phyloP scores from a whole-genome alignment of 1,140 invertebrate genomes.

The Habropoda laboriosa region DNA sequence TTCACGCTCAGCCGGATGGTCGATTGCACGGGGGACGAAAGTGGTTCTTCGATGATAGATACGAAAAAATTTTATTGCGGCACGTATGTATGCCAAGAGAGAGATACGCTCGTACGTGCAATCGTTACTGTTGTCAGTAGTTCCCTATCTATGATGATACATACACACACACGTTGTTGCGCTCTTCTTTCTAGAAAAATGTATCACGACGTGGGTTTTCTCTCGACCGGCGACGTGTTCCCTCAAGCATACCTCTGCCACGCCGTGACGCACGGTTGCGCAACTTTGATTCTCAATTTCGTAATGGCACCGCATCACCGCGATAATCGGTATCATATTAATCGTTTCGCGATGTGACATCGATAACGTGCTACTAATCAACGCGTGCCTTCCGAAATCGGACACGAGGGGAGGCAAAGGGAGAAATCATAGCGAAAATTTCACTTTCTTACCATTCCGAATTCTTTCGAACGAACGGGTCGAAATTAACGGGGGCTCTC shows the following conservation, averaged over 20 bases:
- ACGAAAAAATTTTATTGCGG: background rate
- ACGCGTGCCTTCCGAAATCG: too few relatives aligned
- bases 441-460: too few relatives aligned
- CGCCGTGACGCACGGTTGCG: conserved; percentile 43
- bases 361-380: conserved; percentile 15
- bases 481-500: too few relatives aligned
- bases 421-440: too few relatives aligned
- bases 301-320: conserved; percentile 40
- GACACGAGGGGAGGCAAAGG: too few relatives aligned
- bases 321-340: conserved; percentile 2
- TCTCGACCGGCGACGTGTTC: background rate
- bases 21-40: conserved; percentile 5
- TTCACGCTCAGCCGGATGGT: conserved; percentile 2
- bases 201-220: background rate
- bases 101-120: background rate
- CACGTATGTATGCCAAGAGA: too few relatives aligned
- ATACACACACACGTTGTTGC: background rate
- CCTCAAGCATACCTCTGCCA: background rate
- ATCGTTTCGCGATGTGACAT: background rate
- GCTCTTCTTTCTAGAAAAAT: background rate
- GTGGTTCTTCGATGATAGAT: background rate
- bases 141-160: background rate
- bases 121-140: background rate
- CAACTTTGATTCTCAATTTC: conserved; percentile 44
- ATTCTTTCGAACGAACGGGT: too few relatives aligned